Evolutionary conservation across 2,113 vertebrate genomes (phyloP), one percentile per base, ranked within the genome.

Genomic region (Cololabis saira): DNA sequence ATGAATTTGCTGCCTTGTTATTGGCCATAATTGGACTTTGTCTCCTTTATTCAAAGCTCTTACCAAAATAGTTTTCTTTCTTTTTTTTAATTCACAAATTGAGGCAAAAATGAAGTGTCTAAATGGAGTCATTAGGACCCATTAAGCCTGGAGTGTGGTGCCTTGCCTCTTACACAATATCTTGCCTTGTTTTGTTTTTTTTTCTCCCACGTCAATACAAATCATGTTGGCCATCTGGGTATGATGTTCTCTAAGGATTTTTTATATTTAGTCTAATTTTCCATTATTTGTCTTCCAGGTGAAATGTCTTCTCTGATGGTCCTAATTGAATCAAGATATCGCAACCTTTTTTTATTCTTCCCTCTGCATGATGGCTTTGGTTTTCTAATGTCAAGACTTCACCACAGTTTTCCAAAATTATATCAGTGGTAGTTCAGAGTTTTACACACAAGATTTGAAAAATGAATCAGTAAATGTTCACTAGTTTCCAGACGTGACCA

Each of bases 71-170:
- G 68, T 88, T 82, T 87, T n/a, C n/a, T 65, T 71, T 68, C 82
- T 88, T 81, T 71, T n/a, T n/a, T n/a, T n/a, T n/a, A n/a, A 78
- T 82, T 81, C 67, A 71, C 67, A 74, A 52, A 70, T 13, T 11
- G 21, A 59, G 30, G 66, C 42, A 77, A 81, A 27, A 85, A 82
- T 88, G 57, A 83, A 85, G 84, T 71, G 77, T 72, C 60, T 70
- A 84, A 89, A 85, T 85, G 67, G 77, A 80, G 71, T 81, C 76
- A 76, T 87, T 85, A 83, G 60, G 74, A 54, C 60, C 84, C 81
- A 90, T 91, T 90, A 88, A 72, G 72, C 76, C 49, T 81, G 62
- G 79, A 87, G 82, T 77, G 66, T 71, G 53, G 78, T 40, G 50
- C 61, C 63, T 66, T 69, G 52, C 61, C 60, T 67, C 67, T 61